A percentile compares a stretch with the other conserved stretches of the same genome.
These are phyloP conservation scores for Dasyurus viverrinus DNA, from an alignment of 2,113 vertebrate genomes.

Conservation along the genomic window DNA sequence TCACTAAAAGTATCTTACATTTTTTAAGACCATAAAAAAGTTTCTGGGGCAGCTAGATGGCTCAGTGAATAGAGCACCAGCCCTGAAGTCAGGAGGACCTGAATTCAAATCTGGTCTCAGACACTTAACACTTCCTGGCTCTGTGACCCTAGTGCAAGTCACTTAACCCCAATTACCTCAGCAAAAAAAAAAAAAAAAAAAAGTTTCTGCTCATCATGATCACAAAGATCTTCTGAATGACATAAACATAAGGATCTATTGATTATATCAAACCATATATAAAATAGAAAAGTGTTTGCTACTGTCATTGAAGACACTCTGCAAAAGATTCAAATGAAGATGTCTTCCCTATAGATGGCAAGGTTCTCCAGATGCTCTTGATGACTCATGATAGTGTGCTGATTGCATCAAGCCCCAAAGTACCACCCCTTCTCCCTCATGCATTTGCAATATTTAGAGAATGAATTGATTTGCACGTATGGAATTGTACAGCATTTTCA, in stretches of 20 bases:
- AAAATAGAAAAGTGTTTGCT: background rate
- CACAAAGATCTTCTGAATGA: background rate
- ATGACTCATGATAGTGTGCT: background rate
- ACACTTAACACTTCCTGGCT: too few relatives aligned
- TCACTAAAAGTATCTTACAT: background rate
- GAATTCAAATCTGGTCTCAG: too few relatives aligned
- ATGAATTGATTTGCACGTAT: background rate
- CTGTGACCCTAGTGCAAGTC: too few relatives aligned
- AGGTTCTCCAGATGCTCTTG: background rate
- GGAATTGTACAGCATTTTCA: background rate
- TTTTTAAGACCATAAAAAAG: background rate
- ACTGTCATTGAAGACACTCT: background rate
- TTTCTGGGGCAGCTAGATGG: too few relatives aligned
- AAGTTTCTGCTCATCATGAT: background rate
- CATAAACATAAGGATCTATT: background rate
- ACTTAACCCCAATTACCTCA: too few relatives aligned
- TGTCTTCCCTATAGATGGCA: background rate
- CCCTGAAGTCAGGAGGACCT: too few relatives aligned
- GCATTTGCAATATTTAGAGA: background rate
- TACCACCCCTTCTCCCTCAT: background rate
- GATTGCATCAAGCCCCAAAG: background rate
- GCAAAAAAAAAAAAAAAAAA: too few relatives aligned
- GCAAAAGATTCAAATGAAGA: background rate
- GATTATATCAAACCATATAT: background rate
- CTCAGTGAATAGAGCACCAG: too few relatives aligned